Base-by-base conservation (phyloP, 2,888 invertebrate species). In the Epirrita christyi region DNA sequence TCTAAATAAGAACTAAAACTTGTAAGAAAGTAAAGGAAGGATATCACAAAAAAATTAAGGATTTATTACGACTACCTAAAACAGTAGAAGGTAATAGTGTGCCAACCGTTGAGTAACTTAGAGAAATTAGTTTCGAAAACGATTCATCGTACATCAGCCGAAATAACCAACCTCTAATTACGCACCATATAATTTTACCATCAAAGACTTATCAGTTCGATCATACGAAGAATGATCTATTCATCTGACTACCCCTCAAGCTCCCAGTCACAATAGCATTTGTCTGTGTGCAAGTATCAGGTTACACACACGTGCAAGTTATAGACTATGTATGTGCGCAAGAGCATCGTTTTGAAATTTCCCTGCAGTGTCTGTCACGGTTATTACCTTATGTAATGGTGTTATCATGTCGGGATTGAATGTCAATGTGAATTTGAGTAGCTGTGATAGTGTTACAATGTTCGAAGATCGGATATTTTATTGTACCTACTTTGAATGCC, bases 361-460 rank as follows among this genome's bases (percentile, higher is more conserved):
- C 67, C 61, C 62, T 62, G 52, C 63, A 42, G 59, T 51, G 56
- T 63, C 62, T 65, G 65, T 65, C 67, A 67, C 61, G 67, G 67
- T 60, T 65, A 62, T 67, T 65, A 63, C 65, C 61, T 67, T 62
- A 65, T 62, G 62, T 65, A 67, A 65, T 64, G 60, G 63, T 61
- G 59, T 54, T 62, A 63, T 65, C 65, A 67, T 63, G 53, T 59
- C 55, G 62, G 55, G 61, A 67, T 67, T 64, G 65, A 67, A 65
- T 67, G 65, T 65, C 67, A 67, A 58, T 64, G 64, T 55, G 42
- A 64, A 52, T 48, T 52, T 61, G 55, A 57, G 45, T 48, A 61
- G 57, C 54, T 59, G 45, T 44, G 41, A 59, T 44, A 40, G 59
- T 55, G 59, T 59, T 59, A 51, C 59, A 34, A 51, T 59, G 59